A percentile compares a stretch with the other conserved stretches of the same genome.
Conservation (phyloP, 2,888 invertebrate species). For the Chirona hameri region DNA sequence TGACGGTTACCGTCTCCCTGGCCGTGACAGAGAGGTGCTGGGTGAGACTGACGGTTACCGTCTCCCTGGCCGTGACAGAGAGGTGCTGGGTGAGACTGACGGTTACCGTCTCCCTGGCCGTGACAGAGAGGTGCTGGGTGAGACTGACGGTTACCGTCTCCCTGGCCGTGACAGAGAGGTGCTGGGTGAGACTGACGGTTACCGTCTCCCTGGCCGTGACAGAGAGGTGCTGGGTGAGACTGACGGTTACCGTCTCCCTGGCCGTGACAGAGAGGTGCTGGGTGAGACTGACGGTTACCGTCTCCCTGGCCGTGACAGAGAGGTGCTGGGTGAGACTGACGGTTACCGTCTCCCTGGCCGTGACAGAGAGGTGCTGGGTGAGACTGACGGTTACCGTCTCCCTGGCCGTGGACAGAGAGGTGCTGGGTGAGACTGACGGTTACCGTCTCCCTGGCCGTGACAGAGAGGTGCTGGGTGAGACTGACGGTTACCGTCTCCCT, state of each 20-base stretch:
- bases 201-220: slow-evolving; percentile 73
- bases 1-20: slow-evolving; percentile 86
- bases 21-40: slow-evolving; percentile 4
- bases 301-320: slow-evolving; percentile 64
- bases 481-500: slow-evolving; percentile 85
- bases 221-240: slow-evolving; percentile 2
- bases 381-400: slow-evolving; percentile 73
- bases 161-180: slow-evolving; percentile 53
- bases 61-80: slow-evolving; percentile 64
- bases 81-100: slow-evolving; percentile 8
- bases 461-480: slow-evolving; percentile 1
- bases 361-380: neutral
- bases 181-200: slow-evolving; percentile 51
- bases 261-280: slow-evolving; percentile 4
- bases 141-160: slow-evolving; percentile 73
- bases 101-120: slow-evolving; percentile 81
- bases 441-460: slow-evolving; percentile 76
- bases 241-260: slow-evolving; percentile 86
- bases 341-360: slow-evolving; percentile 81
- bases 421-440: slow-evolving; percentile 46
- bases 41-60: slow-evolving; percentile 59
- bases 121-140: neutral
- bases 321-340: slow-evolving; percentile 8
- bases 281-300: slow-evolving; percentile 59
- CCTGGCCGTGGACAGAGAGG: slow-evolving; percentile 53